Conservation (phyloP, 2,797 vertebrate genomes). For the Macropodus opercularis region DNA sequence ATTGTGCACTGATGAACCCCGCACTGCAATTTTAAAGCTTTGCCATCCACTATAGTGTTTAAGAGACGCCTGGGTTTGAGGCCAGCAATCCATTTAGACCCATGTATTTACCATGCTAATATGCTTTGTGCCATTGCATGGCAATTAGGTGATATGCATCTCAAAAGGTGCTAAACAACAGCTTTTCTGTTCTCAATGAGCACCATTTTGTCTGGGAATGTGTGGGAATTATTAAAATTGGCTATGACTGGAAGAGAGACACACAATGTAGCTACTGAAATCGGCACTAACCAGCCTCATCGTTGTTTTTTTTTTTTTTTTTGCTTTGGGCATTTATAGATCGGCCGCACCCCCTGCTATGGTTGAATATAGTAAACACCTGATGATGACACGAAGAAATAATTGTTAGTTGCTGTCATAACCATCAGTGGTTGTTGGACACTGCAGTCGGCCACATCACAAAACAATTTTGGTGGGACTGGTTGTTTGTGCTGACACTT, state of each 20-base stretch:
- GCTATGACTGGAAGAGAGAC: conserved; percentile 38
- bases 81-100: conserved; percentile 40
- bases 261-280: neutral
- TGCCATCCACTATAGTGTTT: conserved; percentile 45
- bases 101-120: conserved; percentile 45
- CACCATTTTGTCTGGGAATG: conserved; percentile 44
- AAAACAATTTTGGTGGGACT: too few relatives aligned
- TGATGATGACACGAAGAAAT: too few relatives aligned
- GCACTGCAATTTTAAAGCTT: conserved; percentile 30
- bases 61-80: conserved; percentile 22
- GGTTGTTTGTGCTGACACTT: too few relatives aligned
- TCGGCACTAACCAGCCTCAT: too few relatives aligned
- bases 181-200: conserved; percentile 58
- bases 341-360: too few relatives aligned
- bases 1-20: conserved; percentile 20
- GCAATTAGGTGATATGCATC: conserved; percentile 67
- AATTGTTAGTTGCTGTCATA: too few relatives aligned
- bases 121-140: conserved; percentile 41
- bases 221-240: conserved; percentile 49
- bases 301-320: too few relatives aligned
- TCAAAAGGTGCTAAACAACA: conserved; percentile 64
- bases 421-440: too few relatives aligned
- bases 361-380: too few relatives aligned
- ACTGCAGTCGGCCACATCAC: too few relatives aligned
- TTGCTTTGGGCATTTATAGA: too few relatives aligned